A percentile compares a stretch with the other conserved stretches of the same genome.
phyloP scores from a whole-genome alignment of 2,888 invertebrate genomes.

The Deroplatys truncata region DNA sequence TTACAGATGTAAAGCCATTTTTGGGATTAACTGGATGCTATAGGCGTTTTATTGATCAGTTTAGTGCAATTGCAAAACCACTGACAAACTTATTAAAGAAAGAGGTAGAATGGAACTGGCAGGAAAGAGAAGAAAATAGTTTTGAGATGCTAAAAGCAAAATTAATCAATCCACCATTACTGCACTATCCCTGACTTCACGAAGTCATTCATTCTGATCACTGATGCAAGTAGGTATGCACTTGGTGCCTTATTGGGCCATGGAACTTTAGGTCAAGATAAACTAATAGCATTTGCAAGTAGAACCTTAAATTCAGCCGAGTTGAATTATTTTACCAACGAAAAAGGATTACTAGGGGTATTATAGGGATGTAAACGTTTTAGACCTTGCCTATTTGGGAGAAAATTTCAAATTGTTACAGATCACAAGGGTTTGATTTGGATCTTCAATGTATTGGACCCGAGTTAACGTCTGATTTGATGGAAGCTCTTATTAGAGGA shows the following conservation, averaged over 20 bases:
- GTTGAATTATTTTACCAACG: conserved; percentile 5
- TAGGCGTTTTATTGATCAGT: conserved; percentile 5
- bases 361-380: conserved; percentile 23
- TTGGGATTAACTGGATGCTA: not conserved
- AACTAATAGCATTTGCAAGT: conserved; percentile 24
- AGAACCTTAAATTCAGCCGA: conserved; percentile 16
- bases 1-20: not conserved
- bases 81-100: conserved; percentile 1
- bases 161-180: no score
- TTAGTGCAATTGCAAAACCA: not conserved
- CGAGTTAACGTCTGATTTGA: conserved; percentile 1
- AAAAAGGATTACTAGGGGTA: conserved; percentile 25
- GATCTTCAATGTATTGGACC: conserved; percentile 7
- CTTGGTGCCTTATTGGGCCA: conserved; percentile 20
- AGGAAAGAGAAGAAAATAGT: no score
- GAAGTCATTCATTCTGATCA: no score
- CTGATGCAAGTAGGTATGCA: conserved; percentile 21
- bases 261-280: conserved; percentile 2
- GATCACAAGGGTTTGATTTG: conserved; percentile 17
- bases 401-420: conserved; percentile 21
- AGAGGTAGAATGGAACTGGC: not conserved
- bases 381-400: conserved; percentile 23
- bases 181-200: no score
- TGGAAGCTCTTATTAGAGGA: conserved; percentile 20
- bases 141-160: no score